Conservation (phyloP, 2,888 invertebrate species). For the Eugnorisma glareosa region DNA sequence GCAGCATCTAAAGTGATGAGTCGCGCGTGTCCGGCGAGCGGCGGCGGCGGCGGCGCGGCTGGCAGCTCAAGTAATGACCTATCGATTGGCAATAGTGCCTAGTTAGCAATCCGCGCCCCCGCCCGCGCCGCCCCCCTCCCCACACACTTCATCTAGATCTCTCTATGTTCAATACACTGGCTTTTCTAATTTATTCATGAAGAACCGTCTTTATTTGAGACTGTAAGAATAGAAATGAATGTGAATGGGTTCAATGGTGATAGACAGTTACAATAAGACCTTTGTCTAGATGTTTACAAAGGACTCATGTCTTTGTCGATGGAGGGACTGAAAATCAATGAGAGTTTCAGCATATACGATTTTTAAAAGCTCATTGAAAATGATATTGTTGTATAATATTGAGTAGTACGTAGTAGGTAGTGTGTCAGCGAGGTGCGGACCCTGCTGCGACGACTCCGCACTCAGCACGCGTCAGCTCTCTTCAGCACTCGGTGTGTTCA, state of each 20-base stretch:
- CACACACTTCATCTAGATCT: constrained; percentile 72
- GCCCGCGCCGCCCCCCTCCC: constrained; percentile 68
- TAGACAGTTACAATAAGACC: constrained; percentile 17
- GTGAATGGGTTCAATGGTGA: constrained; percentile 16
- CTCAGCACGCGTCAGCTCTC: constrained; percentile 73
- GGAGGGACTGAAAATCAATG: not conserved
- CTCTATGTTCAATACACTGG: constrained; percentile 66
- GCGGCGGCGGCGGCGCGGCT: constrained; percentile 75
- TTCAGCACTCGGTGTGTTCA: constrained; percentile 65
- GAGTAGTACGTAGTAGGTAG: constrained; percentile 19
- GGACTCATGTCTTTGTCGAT: not conserved
- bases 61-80: constrained; percentile 87
- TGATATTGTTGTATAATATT: constrained; percentile 14
- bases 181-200: constrained; percentile 76
- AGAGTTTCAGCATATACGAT: not conserved
- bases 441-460: constrained; percentile 69
- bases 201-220: constrained; percentile 62
- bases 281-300: constrained; percentile 33
- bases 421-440: constrained; percentile 58
- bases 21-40: constrained; percentile 84
- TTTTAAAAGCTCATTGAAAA: not conserved
- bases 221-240: constrained; percentile 49
- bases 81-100: constrained; percentile 91
- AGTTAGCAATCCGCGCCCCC: constrained; percentile 84
- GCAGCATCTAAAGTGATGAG: constrained; percentile 90